Conservation (phyloP, 2,797 vertebrate species). For the Pteronotus mesoamericanus region DNA sequence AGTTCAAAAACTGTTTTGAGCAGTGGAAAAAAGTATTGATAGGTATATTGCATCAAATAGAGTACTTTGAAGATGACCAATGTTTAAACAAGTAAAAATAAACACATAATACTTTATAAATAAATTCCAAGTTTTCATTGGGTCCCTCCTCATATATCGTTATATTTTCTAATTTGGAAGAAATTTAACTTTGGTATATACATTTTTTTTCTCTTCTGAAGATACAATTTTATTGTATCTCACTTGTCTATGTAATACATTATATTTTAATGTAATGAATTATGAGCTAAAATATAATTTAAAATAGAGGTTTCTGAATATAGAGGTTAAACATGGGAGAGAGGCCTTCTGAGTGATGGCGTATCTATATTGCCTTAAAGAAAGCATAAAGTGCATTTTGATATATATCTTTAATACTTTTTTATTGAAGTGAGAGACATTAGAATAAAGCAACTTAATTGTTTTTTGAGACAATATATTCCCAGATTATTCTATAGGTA, state of each 20-base stretch:
- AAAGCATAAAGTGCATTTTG: background rate
- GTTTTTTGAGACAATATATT: slow-evolving; percentile 1
- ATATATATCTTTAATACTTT: slow-evolving; percentile 52
- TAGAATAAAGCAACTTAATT: background rate
- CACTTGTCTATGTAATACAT: background rate
- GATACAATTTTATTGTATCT: background rate
- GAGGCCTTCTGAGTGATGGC: background rate
- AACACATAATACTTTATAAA: too few species aligned
- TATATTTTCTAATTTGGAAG: background rate
- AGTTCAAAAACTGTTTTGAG: too few species aligned
- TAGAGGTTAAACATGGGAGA: background rate
- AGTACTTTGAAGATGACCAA: too few species aligned
- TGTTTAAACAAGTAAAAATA: too few species aligned
- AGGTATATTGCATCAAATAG: too few species aligned
- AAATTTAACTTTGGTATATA: background rate
- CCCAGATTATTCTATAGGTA: background rate
- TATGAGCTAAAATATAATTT: background rate
- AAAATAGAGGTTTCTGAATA: background rate
- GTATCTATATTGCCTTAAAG: background rate
- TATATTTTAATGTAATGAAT: background rate
- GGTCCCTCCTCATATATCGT: too few species aligned
- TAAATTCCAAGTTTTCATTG: too few species aligned
- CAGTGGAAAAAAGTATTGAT: too few species aligned
- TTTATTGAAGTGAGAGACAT: slow-evolving; percentile 16
- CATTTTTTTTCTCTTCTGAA: background rate